These are phyloP conservation scores for Cotesia chilonis DNA, from an alignment of 1,140 invertebrate species.

Conservation along the genomic window DNA sequence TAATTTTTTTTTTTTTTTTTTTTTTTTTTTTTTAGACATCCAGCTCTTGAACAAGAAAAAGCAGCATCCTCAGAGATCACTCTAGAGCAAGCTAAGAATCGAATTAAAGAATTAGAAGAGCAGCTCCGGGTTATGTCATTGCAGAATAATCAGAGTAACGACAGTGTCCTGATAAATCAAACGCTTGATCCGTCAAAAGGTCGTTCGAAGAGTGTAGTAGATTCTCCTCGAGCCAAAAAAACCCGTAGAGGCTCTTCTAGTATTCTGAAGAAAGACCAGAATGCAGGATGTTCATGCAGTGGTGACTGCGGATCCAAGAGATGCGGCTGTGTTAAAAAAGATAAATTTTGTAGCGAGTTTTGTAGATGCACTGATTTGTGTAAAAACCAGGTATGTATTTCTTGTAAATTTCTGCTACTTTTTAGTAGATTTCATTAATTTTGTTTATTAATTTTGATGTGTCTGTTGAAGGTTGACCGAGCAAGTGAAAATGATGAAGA, in stretches of 20 bases:
- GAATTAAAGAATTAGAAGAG: slow-evolving; percentile 40
- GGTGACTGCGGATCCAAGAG: slow-evolving; percentile 42
- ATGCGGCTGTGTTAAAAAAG: slow-evolving; percentile 50
- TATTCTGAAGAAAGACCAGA: slow-evolving; percentile 15
- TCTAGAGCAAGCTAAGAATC: neutral
- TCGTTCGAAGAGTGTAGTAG: neutral
- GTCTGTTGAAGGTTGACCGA: no score
- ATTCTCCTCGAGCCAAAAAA: neutral
- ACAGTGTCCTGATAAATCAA: neutral
- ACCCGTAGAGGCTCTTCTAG: neutral
- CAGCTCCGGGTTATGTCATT: slow-evolving; percentile 38
- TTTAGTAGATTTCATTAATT: no score
- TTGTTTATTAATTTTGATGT: no score
- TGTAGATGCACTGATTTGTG: slow-evolving; percentile 47
- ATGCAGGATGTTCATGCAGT: slow-evolving; percentile 45
- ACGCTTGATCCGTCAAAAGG: neutral
- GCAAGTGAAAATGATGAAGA: neutral
- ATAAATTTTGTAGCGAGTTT: slow-evolving; percentile 32
- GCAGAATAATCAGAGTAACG: slow-evolving; percentile 30
- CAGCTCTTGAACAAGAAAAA: no score
- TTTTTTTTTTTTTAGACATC: neutral
- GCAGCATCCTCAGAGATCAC: no score
- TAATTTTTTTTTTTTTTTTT: neutral
- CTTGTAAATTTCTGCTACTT: no score
- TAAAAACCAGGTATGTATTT: slow-evolving; percentile 44